A percentile compares a stretch with the other conserved stretches of the same genome.
phyloP scores from a whole-genome alignment of 2,888 invertebrate genomes.

The Allygus modestus region DNA sequence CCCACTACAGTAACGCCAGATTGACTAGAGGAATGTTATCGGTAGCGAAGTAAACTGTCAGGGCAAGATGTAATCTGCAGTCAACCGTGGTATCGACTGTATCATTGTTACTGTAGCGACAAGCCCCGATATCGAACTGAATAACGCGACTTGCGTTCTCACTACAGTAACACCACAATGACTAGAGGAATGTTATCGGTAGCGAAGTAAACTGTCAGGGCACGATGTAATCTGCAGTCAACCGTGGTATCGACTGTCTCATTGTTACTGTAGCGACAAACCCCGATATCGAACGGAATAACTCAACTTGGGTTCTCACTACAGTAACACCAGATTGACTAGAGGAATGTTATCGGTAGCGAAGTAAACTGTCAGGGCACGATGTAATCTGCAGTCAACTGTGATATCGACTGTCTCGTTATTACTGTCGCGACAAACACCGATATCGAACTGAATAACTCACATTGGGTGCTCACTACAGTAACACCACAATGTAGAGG shows the following conservation, averaged over 20 bases:
- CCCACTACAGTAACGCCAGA: not conserved
- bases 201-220: not conserved
- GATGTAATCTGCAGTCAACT: not conserved
- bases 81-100: constrained; percentile 1
- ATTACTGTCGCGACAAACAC: not conserved
- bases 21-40: no score
- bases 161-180: not conserved
- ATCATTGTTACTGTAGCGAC: not conserved
- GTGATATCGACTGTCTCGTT: not conserved
- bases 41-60: not conserved
- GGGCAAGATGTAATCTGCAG: not conserved
- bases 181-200: not conserved
- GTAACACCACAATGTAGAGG: no score
- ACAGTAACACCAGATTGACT: not conserved
- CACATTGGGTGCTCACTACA: no score
- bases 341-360: not conserved
- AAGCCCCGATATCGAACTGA: not conserved
- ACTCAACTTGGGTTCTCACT: not conserved
- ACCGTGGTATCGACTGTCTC: constrained; percentile 1
- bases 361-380: not conserved
- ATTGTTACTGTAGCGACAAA: not conserved
- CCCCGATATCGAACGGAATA: no score
- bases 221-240: not conserved
- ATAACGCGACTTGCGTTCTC: not conserved
- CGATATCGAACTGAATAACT: no score